phyloP scores from a whole-genome alignment of 2,888 invertebrate genomes.

The Tromatobia lineatoria region DNA sequence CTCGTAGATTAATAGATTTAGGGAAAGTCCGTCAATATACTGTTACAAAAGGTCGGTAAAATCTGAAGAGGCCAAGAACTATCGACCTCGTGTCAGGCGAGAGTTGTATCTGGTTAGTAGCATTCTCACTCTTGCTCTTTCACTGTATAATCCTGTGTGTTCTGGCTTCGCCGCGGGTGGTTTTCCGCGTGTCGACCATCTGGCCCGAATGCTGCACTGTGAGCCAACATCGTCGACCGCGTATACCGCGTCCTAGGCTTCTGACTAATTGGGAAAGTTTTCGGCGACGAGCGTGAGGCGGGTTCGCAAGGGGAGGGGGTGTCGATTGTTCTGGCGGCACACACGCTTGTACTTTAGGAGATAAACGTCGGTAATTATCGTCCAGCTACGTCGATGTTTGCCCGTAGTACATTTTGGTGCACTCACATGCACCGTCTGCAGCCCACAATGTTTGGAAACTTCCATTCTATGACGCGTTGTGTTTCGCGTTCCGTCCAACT shows the following conservation, averaged over 20 bases:
- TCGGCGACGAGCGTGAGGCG: constrained; percentile 27
- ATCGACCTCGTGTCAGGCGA: constrained; percentile 17
- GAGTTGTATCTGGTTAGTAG: constrained; percentile 20
- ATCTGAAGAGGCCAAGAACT: constrained; percentile 3
- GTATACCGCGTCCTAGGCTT: constrained; percentile 57
- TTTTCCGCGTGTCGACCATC: constrained; percentile 66
- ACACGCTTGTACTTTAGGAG: constrained; percentile 40
- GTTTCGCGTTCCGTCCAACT: not conserved
- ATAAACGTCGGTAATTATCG: constrained; percentile 60
- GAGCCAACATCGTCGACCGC: not conserved
- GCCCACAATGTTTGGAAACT: constrained; percentile 37
- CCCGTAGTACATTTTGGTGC: constrained; percentile 17
- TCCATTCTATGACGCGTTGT: not conserved
- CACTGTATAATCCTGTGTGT: constrained; percentile 8
- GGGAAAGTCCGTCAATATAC: not conserved
- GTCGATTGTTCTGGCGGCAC: constrained; percentile 39
- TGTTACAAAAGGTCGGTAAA: constrained; percentile 5
- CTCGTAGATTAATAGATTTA: constrained; percentile 6
- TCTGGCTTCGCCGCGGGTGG: constrained; percentile 60
- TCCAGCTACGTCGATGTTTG: constrained; percentile 36
- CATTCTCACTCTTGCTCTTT: constrained; percentile 17
- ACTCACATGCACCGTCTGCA: constrained; percentile 2
- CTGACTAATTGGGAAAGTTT: constrained; percentile 77
- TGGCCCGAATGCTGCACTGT: constrained; percentile 39
- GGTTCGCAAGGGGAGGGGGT: not conserved